Evolutionary conservation across 2,113 vertebrate species (phyloP).

Genomic region (Halichoerus grypus): DNA sequence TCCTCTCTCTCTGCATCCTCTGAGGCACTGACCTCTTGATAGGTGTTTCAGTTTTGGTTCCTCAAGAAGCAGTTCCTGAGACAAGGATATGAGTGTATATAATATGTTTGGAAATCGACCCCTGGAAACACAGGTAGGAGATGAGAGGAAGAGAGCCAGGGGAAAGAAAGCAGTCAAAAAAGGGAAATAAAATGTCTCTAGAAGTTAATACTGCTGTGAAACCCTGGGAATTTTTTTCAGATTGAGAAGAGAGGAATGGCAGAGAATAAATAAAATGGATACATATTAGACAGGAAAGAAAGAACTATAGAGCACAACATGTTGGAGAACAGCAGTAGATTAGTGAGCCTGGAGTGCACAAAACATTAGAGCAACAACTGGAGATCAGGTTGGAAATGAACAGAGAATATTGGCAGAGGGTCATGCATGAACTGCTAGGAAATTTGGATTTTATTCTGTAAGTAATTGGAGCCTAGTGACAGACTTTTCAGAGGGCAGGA

Average conservation of each 20-base stretch:
- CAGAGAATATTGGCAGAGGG: not conserved
- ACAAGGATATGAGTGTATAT: not conserved
- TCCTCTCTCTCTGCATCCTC: not conserved
- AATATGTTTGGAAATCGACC: not conserved
- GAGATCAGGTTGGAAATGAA: not conserved
- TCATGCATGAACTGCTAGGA: not conserved
- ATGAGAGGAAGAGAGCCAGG: no score
- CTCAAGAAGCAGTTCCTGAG: not conserved
- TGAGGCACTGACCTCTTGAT: not conserved
- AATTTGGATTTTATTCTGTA: not conserved
- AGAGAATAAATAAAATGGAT: not conserved
- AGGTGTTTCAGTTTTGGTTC: not conserved
- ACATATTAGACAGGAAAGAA: not conserved
- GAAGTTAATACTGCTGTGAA: not conserved
- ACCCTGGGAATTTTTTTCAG: not conserved
- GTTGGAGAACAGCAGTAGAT: not conserved
- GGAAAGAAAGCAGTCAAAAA: not conserved
- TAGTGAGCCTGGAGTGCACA: not conserved
- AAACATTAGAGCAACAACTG: not conserved
- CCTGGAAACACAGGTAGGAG: not conserved
- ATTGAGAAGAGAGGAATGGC: not conserved
- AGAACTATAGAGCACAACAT: not conserved
- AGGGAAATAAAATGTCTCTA: not conserved
- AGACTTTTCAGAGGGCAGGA: not conserved
- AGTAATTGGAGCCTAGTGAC: not conserved